Conservation (phyloP, 2,113 vertebrate species). For the Reinhardtius hippoglossoides region DNA sequence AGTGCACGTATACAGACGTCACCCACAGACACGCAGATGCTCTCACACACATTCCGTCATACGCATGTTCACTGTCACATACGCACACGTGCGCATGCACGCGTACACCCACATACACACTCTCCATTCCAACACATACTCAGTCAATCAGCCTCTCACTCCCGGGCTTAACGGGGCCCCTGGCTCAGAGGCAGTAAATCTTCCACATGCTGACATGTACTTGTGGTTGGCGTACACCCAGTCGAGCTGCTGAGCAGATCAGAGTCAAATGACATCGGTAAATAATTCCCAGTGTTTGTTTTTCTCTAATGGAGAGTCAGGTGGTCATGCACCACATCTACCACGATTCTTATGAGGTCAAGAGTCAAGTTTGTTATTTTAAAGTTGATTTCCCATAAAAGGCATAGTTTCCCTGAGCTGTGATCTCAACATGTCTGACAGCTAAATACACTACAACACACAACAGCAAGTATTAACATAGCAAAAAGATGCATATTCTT, state of each 20-base stretch:
- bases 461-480: too few species aligned
- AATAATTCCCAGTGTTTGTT: slow-evolving; percentile 68
- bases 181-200: slow-evolving; percentile 73
- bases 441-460: too few species aligned
- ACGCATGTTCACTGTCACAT: slow-evolving; percentile 36
- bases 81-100: slow-evolving; percentile 1
- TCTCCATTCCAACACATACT: slow-evolving; percentile 64
- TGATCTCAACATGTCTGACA: too few species aligned
- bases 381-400: slow-evolving; percentile 6
- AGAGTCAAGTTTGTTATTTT: slow-evolving; percentile 42
- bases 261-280: slow-evolving; percentile 72
- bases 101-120: slow-evolving; percentile 32
- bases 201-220: slow-evolving; percentile 68
- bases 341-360: slow-evolving; percentile 51
- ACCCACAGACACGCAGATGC: slow-evolving; percentile 17
- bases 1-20: slow-evolving; percentile 20
- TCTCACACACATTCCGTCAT: slow-evolving; percentile 8
- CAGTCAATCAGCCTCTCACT: slow-evolving; percentile 70
- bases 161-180: slow-evolving; percentile 50
- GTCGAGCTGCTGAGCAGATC: slow-evolving; percentile 64
- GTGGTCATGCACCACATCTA: slow-evolving; percentile 29
- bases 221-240: slow-evolving; percentile 72
- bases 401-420: neutral
- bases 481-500: neutral
- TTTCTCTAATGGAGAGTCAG: slow-evolving; percentile 54